Evolutionary conservation across 1,140 invertebrate species (phyloP).

Genomic region (Brachionus koreanus): DNA sequence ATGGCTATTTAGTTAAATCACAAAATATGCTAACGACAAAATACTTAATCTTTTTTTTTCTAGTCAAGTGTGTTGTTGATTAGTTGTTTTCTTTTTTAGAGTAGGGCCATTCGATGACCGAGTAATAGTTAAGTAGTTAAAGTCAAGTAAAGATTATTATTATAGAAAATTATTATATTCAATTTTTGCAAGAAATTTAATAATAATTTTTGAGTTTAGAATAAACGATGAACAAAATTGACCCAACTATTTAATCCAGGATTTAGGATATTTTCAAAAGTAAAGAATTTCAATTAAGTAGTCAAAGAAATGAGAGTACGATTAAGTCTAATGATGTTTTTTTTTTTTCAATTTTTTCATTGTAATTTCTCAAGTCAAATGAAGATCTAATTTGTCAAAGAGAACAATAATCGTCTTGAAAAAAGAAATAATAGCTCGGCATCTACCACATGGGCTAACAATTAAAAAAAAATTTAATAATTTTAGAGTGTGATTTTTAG

Average conservation of each 20-base stretch:
- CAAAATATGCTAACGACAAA: not conserved
- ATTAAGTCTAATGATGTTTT: slow-evolving; percentile 39
- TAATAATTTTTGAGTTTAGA: not conserved
- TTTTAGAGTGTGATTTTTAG: slow-evolving; percentile 19
- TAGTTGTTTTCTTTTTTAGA: not conserved
- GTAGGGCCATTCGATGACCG: not conserved
- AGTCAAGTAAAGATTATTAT: not conserved
- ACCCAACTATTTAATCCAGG: slow-evolving; percentile 3
- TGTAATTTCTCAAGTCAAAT: not conserved
- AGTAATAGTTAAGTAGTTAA: not conserved
- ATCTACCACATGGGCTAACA: not conserved
- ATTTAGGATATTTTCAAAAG: not conserved
- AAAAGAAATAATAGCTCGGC: not conserved
- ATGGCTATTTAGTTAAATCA: not conserved
- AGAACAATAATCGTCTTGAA: not conserved
- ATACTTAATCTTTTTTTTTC: not conserved
- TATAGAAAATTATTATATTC: not conserved
- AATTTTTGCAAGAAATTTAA: slow-evolving; percentile 29
- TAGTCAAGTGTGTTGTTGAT: not conserved
- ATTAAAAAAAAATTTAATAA: not conserved
- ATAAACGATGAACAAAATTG: not conserved
- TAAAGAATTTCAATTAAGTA: slow-evolving; percentile 37
- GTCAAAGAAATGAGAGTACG: not conserved
- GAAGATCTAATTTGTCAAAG: not conserved
- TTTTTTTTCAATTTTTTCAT: slow-evolving; percentile 15